Conservation (phyloP, 2,797 vertebrate genomes). For the Geotrypetes seraphini region DNA sequence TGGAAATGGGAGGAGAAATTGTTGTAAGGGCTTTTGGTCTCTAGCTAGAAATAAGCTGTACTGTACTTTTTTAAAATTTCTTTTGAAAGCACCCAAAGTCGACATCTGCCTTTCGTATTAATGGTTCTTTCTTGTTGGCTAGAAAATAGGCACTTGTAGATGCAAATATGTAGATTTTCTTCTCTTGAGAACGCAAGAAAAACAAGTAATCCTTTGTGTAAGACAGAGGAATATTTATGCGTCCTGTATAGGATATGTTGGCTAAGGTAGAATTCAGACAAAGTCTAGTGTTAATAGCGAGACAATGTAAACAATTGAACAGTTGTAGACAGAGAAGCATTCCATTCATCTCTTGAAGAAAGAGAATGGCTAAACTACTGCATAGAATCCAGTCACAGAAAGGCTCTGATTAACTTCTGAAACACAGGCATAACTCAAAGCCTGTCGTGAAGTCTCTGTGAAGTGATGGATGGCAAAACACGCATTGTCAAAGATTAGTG, state of each 20-base stretch:
- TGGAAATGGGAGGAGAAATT: constrained; percentile 25
- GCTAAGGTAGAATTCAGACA: not conserved
- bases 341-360: no score
- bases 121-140: constrained; percentile 26
- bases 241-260: no score
- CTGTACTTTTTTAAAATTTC: constrained; percentile 33
- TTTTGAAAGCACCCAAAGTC: constrained; percentile 29
- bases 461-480: constrained; percentile 4
- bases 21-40: constrained; percentile 33
- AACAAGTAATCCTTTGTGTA: constrained; percentile 6
- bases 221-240: not conserved
- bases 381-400: no score
- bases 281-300: constrained; percentile 1
- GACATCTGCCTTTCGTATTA: constrained; percentile 34
- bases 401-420: not conserved
- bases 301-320: not conserved
- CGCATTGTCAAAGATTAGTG: constrained; percentile 7
- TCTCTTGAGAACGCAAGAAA: not conserved
- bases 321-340: not conserved
- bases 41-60: constrained; percentile 17
- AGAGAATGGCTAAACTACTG: no score
- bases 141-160: constrained; percentile 27
- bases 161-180: constrained; percentile 13
- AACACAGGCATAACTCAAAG: not conserved
- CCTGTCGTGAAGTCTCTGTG: constrained; percentile 7